phyloP scores from a whole-genome alignment of 2,797 vertebrate species.

The Poliocrania exsul region DNA sequence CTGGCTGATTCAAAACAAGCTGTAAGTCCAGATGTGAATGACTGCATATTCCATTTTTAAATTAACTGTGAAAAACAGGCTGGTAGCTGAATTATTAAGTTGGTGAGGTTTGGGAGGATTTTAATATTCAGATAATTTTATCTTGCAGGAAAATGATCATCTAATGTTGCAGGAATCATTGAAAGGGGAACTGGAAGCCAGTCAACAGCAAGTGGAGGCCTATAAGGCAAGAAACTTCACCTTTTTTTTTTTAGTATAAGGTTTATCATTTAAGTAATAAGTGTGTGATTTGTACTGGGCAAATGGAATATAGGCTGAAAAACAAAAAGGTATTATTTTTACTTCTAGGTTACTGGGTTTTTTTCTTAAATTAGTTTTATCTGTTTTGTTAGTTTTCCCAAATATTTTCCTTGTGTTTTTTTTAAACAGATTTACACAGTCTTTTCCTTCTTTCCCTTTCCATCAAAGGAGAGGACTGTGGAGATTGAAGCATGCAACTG shows the following conservation, averaged over 20 bases:
- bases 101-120: neutral
- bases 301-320: neutral
- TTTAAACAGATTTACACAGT: neutral
- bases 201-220: constrained; percentile 92
- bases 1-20: constrained; percentile 90
- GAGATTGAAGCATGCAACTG: neutral
- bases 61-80: neutral
- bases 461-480: neutral
- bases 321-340: neutral
- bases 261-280: neutral
- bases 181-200: constrained; percentile 91
- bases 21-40: constrained; percentile 76
- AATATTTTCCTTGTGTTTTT: neutral
- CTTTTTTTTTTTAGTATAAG: neutral
- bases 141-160: constrained; percentile 87
- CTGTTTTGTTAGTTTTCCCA: neutral
- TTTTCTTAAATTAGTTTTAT: neutral
- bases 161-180: constrained; percentile 86
- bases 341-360: neutral
- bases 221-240: constrained; percentile 84
- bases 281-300: neutral
- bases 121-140: constrained; percentile 35
- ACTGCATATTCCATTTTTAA: neutral
- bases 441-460: neutral
- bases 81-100: neutral